phyloP scores from a whole-genome alignment of 2,888 invertebrate genomes.

The Capitulum mitella region DNA sequence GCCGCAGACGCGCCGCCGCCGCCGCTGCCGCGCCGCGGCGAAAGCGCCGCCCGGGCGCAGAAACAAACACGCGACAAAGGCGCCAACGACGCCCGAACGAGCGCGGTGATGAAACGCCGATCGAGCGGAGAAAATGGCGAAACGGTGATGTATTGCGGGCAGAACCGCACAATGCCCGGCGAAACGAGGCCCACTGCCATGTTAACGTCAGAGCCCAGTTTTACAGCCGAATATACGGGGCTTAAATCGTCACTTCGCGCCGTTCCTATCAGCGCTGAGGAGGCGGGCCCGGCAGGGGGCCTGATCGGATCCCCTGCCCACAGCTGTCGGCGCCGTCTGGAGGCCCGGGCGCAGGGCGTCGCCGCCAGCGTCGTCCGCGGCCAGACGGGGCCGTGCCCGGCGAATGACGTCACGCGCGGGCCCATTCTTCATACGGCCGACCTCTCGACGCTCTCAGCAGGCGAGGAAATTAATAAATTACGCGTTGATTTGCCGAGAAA shows the following conservation, averaged over 20 bases:
- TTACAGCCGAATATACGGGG: background rate
- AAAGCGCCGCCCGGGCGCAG: background rate
- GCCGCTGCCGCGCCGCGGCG: too few species aligned
- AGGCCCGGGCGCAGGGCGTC: background rate
- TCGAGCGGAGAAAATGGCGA: background rate
- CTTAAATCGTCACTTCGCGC: background rate
- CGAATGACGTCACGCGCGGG: background rate
- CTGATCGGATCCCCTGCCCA: background rate
- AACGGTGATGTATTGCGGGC: background rate
- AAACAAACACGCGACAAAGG: background rate
- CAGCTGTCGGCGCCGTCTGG: background rate
- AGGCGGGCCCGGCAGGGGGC: background rate
- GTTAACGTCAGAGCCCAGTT: background rate
- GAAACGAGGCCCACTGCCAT: background rate
- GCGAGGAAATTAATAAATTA: constrained; percentile 15
- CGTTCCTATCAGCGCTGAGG: background rate
- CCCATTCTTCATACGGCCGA: background rate
- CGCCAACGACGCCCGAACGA: background rate
- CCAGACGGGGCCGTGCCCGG: background rate
- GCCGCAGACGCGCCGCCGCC: too few species aligned
- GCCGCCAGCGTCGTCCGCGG: background rate
- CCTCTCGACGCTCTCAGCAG: background rate
- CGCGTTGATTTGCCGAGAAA: constrained; percentile 18
- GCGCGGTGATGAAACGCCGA: background rate
- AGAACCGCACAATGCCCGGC: background rate